Evolutionary conservation across 1,140 invertebrate species (phyloP).

Genomic region (Elysia chlorotica): DNA sequence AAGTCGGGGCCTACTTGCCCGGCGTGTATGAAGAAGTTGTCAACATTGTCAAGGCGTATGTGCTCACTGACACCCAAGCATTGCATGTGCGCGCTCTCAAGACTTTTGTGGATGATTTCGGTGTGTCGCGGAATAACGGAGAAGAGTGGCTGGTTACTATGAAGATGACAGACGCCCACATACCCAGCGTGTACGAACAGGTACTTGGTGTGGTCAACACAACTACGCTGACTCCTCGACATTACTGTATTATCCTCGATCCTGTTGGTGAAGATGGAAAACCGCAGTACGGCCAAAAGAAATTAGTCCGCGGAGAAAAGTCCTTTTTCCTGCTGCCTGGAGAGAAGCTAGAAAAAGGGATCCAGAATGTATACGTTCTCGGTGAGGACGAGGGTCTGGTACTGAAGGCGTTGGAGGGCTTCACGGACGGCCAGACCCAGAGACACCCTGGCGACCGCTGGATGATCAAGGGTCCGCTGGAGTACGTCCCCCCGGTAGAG

Average conservation of each 20-base stretch:
- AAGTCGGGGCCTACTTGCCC: conserved; percentile 62
- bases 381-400: conserved; percentile 63
- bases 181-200: conserved; percentile 63
- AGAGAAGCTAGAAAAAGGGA: conserved; percentile 59
- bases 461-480: conserved; percentile 63
- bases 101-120: conserved; percentile 61
- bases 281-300: conserved; percentile 61
- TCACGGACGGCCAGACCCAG: conserved; percentile 45
- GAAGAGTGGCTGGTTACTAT: conserved; percentile 64
- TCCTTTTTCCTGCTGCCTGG: conserved; percentile 63
- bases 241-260: conserved; percentile 63
- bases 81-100: conserved; percentile 56
- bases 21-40: conserved; percentile 63
- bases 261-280: conserved; percentile 59
- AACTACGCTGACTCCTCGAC: conserved; percentile 59
- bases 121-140: conserved; percentile 59
- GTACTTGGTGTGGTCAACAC: conserved; percentile 56
- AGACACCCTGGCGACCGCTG: conserved; percentile 61
- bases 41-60: conserved; percentile 58
- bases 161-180: conserved; percentile 60
- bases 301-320: conserved; percentile 60
- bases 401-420: conserved; percentile 56
- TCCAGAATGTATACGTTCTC: conserved; percentile 60
- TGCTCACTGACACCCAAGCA: conserved; percentile 62
- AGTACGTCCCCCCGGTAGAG: conserved; percentile 64